These are phyloP conservation scores for Onychostruthus taczanowskii DNA, from an alignment of 2,113 vertebrate genomes.

Conservation along the genomic window DNA sequence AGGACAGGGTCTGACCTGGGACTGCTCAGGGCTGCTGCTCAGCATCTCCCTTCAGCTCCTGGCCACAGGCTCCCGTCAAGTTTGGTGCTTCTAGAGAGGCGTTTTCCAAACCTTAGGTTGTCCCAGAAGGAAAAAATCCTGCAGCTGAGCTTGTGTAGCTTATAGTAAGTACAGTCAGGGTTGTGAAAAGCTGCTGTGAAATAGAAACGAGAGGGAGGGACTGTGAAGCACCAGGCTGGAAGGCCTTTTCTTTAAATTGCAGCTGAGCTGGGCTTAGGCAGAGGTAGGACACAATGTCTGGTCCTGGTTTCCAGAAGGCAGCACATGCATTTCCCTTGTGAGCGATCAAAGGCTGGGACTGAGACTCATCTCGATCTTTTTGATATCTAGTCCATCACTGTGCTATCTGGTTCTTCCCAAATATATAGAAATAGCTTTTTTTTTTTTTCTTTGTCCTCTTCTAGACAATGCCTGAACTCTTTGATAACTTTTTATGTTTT, in stretches of 20 bases:
- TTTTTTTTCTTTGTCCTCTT: not conserved
- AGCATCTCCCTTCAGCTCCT: not conserved
- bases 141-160: not conserved
- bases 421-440: not conserved
- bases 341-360: not conserved
- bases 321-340: not conserved
- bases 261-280: conserved; percentile 1
- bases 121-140: not conserved
- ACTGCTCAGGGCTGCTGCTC: not conserved
- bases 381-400: not conserved
- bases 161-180: not conserved
- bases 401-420: conserved; percentile 10
- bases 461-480: not conserved
- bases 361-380: not conserved
- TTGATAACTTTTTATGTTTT: not conserved
- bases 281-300: not conserved
- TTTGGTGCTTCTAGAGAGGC: not conserved
- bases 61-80: not conserved
- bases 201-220: not conserved
- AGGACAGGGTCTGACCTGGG: not conserved
- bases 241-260: conserved; percentile 10
- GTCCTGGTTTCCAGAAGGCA: not conserved
- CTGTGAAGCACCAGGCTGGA: not conserved
- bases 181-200: conserved; percentile 17
- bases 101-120: not conserved